Evolutionary conservation across 1,140 invertebrate species (phyloP).

Genomic region (Probaryconus sp.): DNA sequence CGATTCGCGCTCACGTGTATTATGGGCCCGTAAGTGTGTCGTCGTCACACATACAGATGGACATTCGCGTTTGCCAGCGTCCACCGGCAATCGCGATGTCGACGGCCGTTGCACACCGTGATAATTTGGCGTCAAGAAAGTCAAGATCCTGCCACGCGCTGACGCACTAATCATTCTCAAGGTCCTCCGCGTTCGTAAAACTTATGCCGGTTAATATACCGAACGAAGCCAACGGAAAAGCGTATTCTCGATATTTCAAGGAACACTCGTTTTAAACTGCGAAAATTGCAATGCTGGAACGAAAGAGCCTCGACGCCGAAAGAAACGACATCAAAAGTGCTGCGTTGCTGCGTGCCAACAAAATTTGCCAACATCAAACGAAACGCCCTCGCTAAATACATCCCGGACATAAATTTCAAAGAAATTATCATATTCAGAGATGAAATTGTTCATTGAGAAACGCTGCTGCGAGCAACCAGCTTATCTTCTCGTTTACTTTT

Average conservation of each 20-base stretch:
- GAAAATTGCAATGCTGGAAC: background rate
- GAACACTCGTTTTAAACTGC: slow-evolving; percentile 11
- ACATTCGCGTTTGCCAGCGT: slow-evolving; percentile 28
- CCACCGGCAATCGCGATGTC: slow-evolving; percentile 49
- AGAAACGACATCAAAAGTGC: slow-evolving; percentile 18
- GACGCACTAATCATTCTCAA: slow-evolving; percentile 60
- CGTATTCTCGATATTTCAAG: slow-evolving; percentile 23
- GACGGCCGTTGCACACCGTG: slow-evolving; percentile 50
- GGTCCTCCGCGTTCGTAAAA: slow-evolving; percentile 49
- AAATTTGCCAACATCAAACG: slow-evolving; percentile 1
- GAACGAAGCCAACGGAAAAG: slow-evolving; percentile 20
- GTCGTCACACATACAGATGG: slow-evolving; percentile 5
- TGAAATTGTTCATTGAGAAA: background rate
- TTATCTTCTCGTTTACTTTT: background rate
- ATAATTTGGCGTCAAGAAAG: slow-evolving; percentile 56
- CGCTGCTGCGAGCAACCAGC: background rate
- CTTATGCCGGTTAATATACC: slow-evolving; percentile 26
- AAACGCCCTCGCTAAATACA: background rate
- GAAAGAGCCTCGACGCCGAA: background rate
- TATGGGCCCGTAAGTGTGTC: slow-evolving; percentile 1
- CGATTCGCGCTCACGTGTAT: slow-evolving; percentile 15
- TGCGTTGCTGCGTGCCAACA: background rate
- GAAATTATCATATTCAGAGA: background rate
- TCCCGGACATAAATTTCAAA: background rate
- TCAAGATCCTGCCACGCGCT: slow-evolving; percentile 37